Evolutionary conservation across 2,797 vertebrate genomes (phyloP).

Genomic region (Pempheris klunzingeri): DNA sequence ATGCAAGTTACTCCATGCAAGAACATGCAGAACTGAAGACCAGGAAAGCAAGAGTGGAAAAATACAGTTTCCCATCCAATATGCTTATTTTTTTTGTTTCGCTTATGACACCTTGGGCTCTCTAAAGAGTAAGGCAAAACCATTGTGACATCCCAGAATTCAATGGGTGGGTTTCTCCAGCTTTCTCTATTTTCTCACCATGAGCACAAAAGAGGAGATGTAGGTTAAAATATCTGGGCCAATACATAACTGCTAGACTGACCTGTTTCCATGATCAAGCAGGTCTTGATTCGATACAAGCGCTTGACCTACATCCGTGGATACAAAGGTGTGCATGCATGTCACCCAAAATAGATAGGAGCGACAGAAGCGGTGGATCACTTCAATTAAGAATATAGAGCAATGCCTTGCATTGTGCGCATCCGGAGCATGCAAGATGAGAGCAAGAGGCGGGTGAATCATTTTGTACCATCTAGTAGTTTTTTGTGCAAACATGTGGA

Average conservation of each 20-base stretch:
- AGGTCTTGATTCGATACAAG: conserved; percentile 46
- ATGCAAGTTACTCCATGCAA: neutral
- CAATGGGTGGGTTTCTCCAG: conserved; percentile 26
- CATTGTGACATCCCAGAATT: conserved; percentile 29
- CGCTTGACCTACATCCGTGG: conserved; percentile 68
- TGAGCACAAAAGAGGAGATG: conserved; percentile 59
- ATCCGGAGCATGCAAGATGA: conserved; percentile 46
- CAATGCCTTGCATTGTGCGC: conserved; percentile 45
- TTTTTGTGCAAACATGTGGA: conserved; percentile 30
- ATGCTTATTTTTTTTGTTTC: conserved; percentile 35
- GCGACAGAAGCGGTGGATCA: neutral
- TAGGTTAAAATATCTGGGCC: conserved; percentile 72
- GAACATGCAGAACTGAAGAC: neutral
- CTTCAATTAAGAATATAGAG: conserved; percentile 38
- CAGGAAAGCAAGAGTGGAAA: conserved; percentile 17
- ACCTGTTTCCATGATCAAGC: conserved; percentile 59
- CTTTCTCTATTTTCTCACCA: conserved; percentile 40
- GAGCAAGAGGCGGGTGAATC: conserved; percentile 47
- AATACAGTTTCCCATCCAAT: conserved; percentile 19
- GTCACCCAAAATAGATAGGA: conserved; percentile 42
- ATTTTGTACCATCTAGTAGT: conserved; percentile 12
- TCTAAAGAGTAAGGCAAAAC: conserved; percentile 40
- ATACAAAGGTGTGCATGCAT: conserved; percentile 51
- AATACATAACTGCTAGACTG: conserved; percentile 66
- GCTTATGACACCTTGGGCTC: conserved; percentile 20